Evolutionary conservation across 2,113 vertebrate species (phyloP), one percentile per base, ranked within the genome.

Genomic region (Dryoscopus gambensis): DNA sequence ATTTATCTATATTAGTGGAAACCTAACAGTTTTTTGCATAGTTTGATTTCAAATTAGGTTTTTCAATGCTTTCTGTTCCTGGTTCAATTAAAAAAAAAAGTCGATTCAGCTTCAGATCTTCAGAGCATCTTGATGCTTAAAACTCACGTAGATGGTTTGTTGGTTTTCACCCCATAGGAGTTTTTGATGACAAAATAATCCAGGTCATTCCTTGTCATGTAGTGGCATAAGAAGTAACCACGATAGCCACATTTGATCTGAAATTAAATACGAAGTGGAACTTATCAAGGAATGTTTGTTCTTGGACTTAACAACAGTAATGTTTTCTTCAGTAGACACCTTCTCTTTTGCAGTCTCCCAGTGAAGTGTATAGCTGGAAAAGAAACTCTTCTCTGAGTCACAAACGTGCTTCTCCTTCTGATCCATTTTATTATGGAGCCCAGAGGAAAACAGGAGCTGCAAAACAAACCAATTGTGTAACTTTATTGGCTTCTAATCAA

Each of bases 351-450:
- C 96, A 99, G 99, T 99, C 99, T 63, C 98, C 99, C 57, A 99
- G 97, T 95, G 99, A 99, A 97, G 99, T 99, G 35, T 99, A 99
- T 95, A 99, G 98, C 97, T 99, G 99, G 97, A 98, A 97, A 88
- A 99, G 99, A 94, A 96, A 92, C 7, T 97, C 97, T 2, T 92
- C 98, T 56, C 95, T 99, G 56, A 97, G 97, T 21, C 93, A 33
- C 14, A 94, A 97, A 78, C 97, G 53, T 63, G 83, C 91, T 49
- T 74, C 80, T 42, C 78, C 95, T 71, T 92, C 96, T 31, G 98
- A 98, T 80, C 52, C 69, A 13, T 97, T 98, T 79, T 98, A 99
- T 70, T 98, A 98, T 63, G 98, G 98, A 30, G 88, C 94, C 21
- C 97, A 75, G 46, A 97, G 93, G 90, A 98, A 95, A 91, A 94